A percentile compares a stretch with the other conserved stretches of the same genome.
These are phyloP conservation scores for Laspeyria flexula DNA, from an alignment of 2,888 invertebrate species.

Conservation along the genomic window DNA sequence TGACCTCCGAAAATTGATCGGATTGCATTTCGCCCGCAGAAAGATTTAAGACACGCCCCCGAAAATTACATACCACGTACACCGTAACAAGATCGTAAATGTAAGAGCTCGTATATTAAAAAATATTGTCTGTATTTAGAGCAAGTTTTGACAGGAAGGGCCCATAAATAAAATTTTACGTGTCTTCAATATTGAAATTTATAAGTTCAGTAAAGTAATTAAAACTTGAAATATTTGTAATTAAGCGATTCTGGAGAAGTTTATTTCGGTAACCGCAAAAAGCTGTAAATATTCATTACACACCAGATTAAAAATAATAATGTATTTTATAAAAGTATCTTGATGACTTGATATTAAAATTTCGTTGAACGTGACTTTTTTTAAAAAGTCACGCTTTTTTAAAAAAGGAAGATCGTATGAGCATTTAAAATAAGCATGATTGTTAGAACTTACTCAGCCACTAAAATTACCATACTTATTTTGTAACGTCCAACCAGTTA, in stretches of 20 bases:
- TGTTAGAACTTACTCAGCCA: slow-evolving; percentile 31
- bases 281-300: no score
- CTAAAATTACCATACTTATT: slow-evolving; percentile 40
- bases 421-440: not conserved
- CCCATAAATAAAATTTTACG: slow-evolving; percentile 25
- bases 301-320: no score
- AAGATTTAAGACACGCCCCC: slow-evolving; percentile 57
- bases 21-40: slow-evolving; percentile 60
- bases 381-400: no score
- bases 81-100: slow-evolving; percentile 24
- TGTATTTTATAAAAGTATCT: not conserved
- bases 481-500: slow-evolving; percentile 38
- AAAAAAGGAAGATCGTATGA: not conserved
- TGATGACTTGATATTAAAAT: not conserved
- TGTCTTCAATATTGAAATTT: slow-evolving; percentile 22
- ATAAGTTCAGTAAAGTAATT: slow-evolving; percentile 22
- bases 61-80: slow-evolving; percentile 58
- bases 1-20: slow-evolving; percentile 71
- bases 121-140: slow-evolving; percentile 19
- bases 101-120: slow-evolving; percentile 15
- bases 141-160: slow-evolving; percentile 11
- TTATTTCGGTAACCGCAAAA: slow-evolving; percentile 15
- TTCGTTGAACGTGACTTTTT: not conserved
- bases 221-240: slow-evolving; percentile 30
- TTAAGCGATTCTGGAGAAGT: slow-evolving; percentile 35